phyloP scores from a whole-genome alignment of 2,888 invertebrate genomes.

The Beris morrisii region DNA sequence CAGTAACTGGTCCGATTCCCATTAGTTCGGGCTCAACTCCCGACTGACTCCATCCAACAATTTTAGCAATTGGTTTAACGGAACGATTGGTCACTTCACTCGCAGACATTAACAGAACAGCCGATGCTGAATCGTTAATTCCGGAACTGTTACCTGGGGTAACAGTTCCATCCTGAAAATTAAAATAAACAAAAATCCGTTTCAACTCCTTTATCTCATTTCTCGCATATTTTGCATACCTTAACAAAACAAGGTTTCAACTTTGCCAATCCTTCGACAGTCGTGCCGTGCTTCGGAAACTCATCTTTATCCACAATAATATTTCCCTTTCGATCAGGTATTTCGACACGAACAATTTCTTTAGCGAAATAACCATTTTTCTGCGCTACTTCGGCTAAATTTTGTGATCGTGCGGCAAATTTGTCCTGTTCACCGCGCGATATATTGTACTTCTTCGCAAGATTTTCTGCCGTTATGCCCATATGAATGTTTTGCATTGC shows the following conservation, averaged over 20 bases:
- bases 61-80: conserved; percentile 68
- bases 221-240: conserved; percentile 51
- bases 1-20: conserved; percentile 77
- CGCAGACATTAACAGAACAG: conserved; percentile 71
- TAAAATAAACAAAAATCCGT: not conserved
- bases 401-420: conserved; percentile 69
- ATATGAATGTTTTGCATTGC: conserved; percentile 73
- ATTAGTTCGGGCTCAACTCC: conserved; percentile 80
- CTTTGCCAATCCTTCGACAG: conserved; percentile 63
- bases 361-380: conserved; percentile 65
- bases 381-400: conserved; percentile 64
- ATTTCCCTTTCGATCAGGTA: conserved; percentile 57
- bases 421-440: conserved; percentile 71
- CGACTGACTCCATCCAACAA: conserved; percentile 74
- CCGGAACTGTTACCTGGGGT: conserved; percentile 81
- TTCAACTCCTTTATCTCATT: not conserved
- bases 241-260: conserved; percentile 67
- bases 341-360: conserved; percentile 71
- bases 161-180: conserved; percentile 64
- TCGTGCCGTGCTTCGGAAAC: conserved; percentile 66
- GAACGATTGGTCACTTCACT: conserved; percentile 61
- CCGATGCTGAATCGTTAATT: conserved; percentile 88
- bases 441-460: conserved; percentile 68
- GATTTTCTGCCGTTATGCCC: conserved; percentile 81
- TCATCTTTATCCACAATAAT: conserved; percentile 66